These are phyloP conservation scores for Sebastes fasciatus DNA, from an alignment of 2,113 vertebrate species.

Conservation along the genomic window DNA sequence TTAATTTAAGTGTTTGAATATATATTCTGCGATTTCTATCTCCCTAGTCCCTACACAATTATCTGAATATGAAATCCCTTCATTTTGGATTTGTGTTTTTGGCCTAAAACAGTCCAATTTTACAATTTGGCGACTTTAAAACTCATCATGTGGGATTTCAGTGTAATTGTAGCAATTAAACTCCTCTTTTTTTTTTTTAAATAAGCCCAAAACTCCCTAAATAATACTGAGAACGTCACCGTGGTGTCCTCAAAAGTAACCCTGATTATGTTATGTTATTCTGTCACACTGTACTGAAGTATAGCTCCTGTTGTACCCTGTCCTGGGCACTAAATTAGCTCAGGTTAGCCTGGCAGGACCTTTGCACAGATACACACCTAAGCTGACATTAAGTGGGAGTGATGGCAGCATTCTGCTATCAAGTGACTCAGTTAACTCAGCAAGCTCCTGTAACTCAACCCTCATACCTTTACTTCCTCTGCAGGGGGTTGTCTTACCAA, in stretches of 20 bases:
- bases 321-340: conserved; percentile 54
- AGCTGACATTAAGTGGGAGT: conserved; percentile 63
- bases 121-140: neutral
- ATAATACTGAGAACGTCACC: neutral
- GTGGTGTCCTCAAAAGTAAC: neutral
- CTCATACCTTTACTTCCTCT: conserved; percentile 56
- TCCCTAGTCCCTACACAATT: neutral
- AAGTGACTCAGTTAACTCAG: conserved; percentile 54
- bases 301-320: conserved; percentile 9
- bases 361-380: conserved; percentile 51
- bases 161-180: neutral
- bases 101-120: neutral
- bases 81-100: neutral
- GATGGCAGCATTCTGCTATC: conserved; percentile 60
- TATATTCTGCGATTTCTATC: neutral
- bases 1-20: neutral
- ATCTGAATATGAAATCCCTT: neutral
- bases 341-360: conserved; percentile 60
- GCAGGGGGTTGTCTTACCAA: conserved; percentile 39
- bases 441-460: conserved; percentile 59
- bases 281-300: conserved; percentile 17
- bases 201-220: neutral
- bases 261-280: conserved; percentile 5
- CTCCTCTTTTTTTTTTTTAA: neutral
- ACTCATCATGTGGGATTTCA: neutral